These are phyloP conservation scores for Hydropsyche betteni DNA, from an alignment of 2,888 invertebrate genomes.

Conservation along the genomic window DNA sequence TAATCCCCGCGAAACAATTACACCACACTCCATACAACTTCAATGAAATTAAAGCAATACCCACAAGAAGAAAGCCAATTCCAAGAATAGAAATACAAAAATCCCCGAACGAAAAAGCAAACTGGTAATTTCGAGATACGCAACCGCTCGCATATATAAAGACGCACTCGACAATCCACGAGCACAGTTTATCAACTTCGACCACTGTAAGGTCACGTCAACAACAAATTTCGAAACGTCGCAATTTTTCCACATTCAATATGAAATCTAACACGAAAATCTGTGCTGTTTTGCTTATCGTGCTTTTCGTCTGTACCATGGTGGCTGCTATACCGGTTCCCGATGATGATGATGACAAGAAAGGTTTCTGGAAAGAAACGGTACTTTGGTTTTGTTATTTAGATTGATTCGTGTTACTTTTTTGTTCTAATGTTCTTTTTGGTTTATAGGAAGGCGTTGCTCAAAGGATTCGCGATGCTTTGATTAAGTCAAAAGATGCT, in stretches of 20 bases:
- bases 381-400: background rate
- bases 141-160: slow-evolving; percentile 15
- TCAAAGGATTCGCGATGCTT: slow-evolving; percentile 40
- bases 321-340: slow-evolving; percentile 4
- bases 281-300: slow-evolving; percentile 19
- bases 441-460: slow-evolving; percentile 40
- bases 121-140: background rate
- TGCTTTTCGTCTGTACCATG: slow-evolving; percentile 6
- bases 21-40: too few relatives aligned
- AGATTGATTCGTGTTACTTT: background rate
- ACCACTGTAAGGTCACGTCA: slow-evolving; percentile 7
- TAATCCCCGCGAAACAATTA: too few relatives aligned
- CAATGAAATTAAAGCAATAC: too few relatives aligned
- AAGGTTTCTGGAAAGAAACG: slow-evolving; percentile 17
- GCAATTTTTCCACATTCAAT: background rate
- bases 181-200: slow-evolving; percentile 15
- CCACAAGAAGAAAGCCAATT: background rate
- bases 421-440: background rate
- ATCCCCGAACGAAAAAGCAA: slow-evolving; percentile 8
- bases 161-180: background rate
- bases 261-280: slow-evolving; percentile 27
- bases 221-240: slow-evolving; percentile 11
- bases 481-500: slow-evolving; percentile 46
- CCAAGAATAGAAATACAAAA: background rate
- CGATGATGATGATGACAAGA: slow-evolving; percentile 25